phyloP scores from a whole-genome alignment of 23 tunicate genomes.

The Clavelina lepadiformis region DNA sequence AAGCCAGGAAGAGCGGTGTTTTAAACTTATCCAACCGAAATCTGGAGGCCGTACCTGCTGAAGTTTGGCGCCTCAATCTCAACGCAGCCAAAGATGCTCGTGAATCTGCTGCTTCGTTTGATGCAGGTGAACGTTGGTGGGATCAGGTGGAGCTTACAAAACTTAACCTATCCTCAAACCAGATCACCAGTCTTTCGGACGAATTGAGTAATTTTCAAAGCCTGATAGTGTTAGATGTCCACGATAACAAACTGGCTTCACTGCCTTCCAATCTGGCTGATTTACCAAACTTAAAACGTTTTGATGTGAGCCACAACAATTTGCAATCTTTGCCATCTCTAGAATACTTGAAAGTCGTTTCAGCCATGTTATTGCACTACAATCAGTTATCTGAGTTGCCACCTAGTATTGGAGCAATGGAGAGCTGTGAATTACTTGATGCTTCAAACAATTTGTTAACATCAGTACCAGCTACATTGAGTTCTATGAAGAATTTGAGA shows the following conservation, averaged over 20 bases:
- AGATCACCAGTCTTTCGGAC: slow-evolving; percentile 37
- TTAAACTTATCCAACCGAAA: slow-evolving; percentile 56
- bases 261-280: slow-evolving; percentile 30
- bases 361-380: slow-evolving; percentile 49
- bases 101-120: slow-evolving; percentile 11
- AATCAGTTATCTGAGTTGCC: slow-evolving; percentile 47
- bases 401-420: background rate
- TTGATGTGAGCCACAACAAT: slow-evolving; percentile 68
- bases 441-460: slow-evolving; percentile 46
- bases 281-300: slow-evolving; percentile 27
- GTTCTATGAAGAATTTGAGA: slow-evolving; percentile 17
- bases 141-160: slow-evolving; percentile 58
- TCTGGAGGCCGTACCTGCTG: slow-evolving; percentile 36
- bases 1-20: slow-evolving; percentile 73
- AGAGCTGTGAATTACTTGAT: slow-evolving; percentile 41
- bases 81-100: slow-evolving; percentile 30
- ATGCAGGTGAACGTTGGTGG: slow-evolving; percentile 68
- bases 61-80: slow-evolving; percentile 54
- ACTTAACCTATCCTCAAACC: slow-evolving; percentile 65
- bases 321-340: slow-evolving; percentile 30
- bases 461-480: slow-evolving; percentile 11
- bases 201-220: slow-evolving; percentile 32
- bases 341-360: slow-evolving; percentile 8
- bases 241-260: slow-evolving; percentile 54
- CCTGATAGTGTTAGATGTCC: slow-evolving; percentile 59